Evolutionary conservation across 2,888 invertebrate species (phyloP), one percentile per base, ranked within the genome.

Genomic region (Apamea sordens): DNA sequence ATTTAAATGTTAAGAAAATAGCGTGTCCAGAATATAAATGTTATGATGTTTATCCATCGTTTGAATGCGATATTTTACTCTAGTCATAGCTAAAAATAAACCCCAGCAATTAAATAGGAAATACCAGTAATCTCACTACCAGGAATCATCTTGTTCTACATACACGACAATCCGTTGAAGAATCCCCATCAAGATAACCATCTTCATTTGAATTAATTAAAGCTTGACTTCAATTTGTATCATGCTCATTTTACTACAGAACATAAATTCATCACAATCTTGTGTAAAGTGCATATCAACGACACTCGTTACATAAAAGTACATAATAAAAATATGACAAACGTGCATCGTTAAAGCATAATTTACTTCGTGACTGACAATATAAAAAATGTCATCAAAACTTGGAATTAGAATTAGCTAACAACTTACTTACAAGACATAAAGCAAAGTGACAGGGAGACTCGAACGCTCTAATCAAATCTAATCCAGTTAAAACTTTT

Each of bases 401-500:
- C 88, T 90, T 83, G 79, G 86, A 92, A 92, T 93, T 90, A 89
- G 88, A 91, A 93, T 93, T 90, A 89, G 89, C 91, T 91, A 92
- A 93, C 92, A 93, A 94, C 91, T 95, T 93, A 93, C 93, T 93
- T 90, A 92, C 92, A 91, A 91, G 82, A 90, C 92, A 93, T 95
- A 93, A 93, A 94, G 83, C 91, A 87, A 87, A 79, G 84, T 84
- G 89, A 85, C 84, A 86, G 87, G 77, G 85, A 80, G 83, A 83
- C 86, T 78, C 88, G 84, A 89, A 89, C 89, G 87, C 89, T 87
- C 93, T 95, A 95, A 95, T 95, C 95, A 95, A 94, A 96, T 92
- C 91, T 94, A 95, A 96, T 95, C 94, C 92, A 93, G 96, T 96
- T 96, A 96, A 96, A 96, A 97, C 96, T 96, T 97, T 96, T 94